Conservation (phyloP, 2,888 invertebrate species). For the Cephus nigrinus region DNA sequence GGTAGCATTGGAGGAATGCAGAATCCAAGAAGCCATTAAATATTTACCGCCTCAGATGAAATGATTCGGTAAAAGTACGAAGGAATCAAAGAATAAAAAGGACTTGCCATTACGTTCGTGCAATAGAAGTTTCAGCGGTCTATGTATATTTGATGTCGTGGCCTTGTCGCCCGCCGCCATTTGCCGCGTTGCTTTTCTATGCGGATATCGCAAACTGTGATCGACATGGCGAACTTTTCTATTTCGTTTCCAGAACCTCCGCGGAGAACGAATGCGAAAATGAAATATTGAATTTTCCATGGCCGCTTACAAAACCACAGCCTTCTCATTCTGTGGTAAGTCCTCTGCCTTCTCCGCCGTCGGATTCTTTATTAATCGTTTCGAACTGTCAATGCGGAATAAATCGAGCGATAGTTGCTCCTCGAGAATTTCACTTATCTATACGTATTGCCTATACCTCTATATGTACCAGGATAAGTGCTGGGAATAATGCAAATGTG, state of each 20-base stretch:
- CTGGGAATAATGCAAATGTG: not conserved
- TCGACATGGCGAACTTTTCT: conserved; percentile 16
- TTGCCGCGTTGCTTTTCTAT: conserved; percentile 9
- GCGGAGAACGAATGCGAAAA: not conserved
- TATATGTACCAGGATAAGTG: not conserved
- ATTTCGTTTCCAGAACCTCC: not conserved
- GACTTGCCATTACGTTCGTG: not conserved
- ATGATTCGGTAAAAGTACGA: not conserved
- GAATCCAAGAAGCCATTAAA: not conserved
- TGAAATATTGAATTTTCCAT: not conserved
- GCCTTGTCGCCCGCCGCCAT: not conserved
- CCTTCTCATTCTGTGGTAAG: not conserved
- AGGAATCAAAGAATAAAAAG: not conserved
- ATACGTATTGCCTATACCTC: not conserved
- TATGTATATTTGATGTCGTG: not conserved
- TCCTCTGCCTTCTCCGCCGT: not conserved
- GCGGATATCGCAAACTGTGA: conserved; percentile 20
- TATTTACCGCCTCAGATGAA: not conserved
- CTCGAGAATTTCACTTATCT: not conserved
- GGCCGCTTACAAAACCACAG: not conserved
- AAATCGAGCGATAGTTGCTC: not conserved
- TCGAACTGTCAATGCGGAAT: not conserved
- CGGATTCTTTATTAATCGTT: not conserved
- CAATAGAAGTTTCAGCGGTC: not conserved
- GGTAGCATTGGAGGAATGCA: not conserved